These are phyloP conservation scores for Hedychridium roseum DNA, from an alignment of 2,888 invertebrate genomes.

Conservation along the genomic window DNA sequence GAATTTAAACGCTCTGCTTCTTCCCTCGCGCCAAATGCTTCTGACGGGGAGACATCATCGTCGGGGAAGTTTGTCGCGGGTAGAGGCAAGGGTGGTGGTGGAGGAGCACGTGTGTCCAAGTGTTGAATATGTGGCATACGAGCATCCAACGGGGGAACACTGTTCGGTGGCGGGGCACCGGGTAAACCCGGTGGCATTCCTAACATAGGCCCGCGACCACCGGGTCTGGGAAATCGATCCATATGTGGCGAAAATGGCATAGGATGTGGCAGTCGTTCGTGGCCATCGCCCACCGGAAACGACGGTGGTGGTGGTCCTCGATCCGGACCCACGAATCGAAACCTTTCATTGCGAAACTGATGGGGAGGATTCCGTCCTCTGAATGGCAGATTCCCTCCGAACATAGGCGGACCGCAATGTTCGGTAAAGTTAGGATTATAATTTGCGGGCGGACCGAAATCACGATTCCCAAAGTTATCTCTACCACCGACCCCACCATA, in stretches of 20 bases:
- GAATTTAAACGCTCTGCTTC: constrained; percentile 12
- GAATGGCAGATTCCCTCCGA: constrained; percentile 46
- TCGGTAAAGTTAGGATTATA: constrained; percentile 53
- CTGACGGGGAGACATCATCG: too few species aligned
- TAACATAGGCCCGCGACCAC: constrained; percentile 20
- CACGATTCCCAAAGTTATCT: constrained; percentile 46
- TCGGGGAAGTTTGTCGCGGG: too few species aligned
- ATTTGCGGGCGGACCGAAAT: constrained; percentile 48
- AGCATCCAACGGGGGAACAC: too few species aligned
- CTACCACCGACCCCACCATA: constrained; percentile 61
- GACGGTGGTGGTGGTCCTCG: too few species aligned
- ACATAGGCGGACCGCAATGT: constrained; percentile 46
- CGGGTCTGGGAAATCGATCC: not conserved
- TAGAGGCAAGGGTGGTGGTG: too few species aligned
- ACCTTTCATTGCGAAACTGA: constrained; percentile 47
- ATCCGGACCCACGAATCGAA: constrained; percentile 31
- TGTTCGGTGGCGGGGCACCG: not conserved
- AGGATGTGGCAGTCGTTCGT: constrained; percentile 12
- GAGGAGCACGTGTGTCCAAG: too few species aligned
- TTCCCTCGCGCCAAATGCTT: constrained; percentile 19
- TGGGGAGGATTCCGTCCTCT: constrained; percentile 54
- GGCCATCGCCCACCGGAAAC: constrained; percentile 11
- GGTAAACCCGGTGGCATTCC: not conserved
- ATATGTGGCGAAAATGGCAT: constrained; percentile 12
- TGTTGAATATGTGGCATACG: too few species aligned